Evolutionary conservation across 2,113 vertebrate genomes (phyloP).

Genomic region (Microcebus tavaratra): DNA sequence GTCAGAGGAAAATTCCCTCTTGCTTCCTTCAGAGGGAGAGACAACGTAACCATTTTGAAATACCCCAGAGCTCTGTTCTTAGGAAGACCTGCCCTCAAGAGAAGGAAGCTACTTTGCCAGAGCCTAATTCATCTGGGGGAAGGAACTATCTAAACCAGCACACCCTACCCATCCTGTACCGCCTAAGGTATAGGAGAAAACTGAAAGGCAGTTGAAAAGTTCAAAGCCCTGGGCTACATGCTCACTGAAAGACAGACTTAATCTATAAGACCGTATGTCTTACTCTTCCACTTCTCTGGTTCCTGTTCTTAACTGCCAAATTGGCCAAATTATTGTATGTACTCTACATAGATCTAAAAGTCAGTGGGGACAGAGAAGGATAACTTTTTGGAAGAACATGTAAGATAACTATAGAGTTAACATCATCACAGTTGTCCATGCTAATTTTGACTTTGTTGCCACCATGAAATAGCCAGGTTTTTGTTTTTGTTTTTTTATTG

Average conservation of each 20-base stretch:
- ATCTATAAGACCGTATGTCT: not conserved
- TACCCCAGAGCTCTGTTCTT: not conserved
- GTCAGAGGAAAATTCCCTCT: not conserved
- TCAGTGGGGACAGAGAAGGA: not conserved
- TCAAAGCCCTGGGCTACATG: not conserved
- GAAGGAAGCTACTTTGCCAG: not conserved
- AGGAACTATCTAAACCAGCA: not conserved
- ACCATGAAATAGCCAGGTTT: not conserved
- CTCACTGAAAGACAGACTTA: not conserved
- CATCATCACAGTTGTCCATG: not conserved
- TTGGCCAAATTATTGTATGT: not conserved
- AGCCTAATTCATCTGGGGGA: not conserved
- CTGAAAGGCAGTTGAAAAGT: not conserved
- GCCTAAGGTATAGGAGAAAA: not conserved
- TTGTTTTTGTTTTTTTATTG: no score
- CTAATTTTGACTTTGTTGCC: slow-evolving; percentile 4
- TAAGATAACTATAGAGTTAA: not conserved
- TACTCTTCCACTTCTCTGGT: not conserved
- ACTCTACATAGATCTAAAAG: not conserved
- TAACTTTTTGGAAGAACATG: not conserved
- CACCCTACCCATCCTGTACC: not conserved
- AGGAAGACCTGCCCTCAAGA: not conserved
- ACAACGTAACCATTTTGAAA: not conserved
- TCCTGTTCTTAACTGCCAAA: not conserved
- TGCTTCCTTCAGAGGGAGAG: not conserved